phyloP scores from a whole-genome alignment of 2,888 invertebrate genomes.

The Anodontia alba region DNA sequence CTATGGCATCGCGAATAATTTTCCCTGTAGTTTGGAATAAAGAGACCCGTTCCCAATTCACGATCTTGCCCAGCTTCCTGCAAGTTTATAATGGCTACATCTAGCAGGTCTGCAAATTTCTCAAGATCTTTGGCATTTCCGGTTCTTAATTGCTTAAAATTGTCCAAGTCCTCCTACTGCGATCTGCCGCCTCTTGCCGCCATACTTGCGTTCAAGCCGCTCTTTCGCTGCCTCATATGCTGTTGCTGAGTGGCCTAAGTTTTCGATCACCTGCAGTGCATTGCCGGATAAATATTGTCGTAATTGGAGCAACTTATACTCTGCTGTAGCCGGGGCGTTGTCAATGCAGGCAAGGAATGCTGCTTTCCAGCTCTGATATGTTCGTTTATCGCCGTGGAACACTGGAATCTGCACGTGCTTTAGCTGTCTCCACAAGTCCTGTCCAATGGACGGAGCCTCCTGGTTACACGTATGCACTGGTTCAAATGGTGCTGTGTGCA shows the following conservation, averaged over 20 bases:
- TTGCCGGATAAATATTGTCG: slow-evolving; percentile 35
- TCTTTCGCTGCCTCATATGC: no score
- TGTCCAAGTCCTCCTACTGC: slow-evolving; percentile 35
- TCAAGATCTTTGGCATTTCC: no score
- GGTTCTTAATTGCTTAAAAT: slow-evolving; percentile 12
- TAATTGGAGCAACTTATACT: slow-evolving; percentile 34
- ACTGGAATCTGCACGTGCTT: slow-evolving; percentile 36
- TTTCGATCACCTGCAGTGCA: no score
- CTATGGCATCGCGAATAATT: no score
- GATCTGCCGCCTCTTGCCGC: slow-evolving; percentile 23
- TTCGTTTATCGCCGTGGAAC: no score
- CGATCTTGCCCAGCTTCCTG: background rate
- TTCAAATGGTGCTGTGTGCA: no score
- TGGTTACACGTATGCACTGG: background rate
- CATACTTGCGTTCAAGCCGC: slow-evolving; percentile 28
- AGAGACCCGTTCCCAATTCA: slow-evolving; percentile 30
- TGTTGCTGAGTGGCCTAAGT: no score
- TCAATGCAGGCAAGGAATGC: no score
- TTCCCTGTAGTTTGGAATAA: slow-evolving; percentile 25
- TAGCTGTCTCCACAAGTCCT: slow-evolving; percentile 48
- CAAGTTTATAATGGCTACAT: no score
- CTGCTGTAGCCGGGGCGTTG: no score
- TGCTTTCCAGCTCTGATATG: no score
- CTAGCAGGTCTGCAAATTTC: no score
- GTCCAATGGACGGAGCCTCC: background rate